A percentile compares a stretch with the other conserved stretches of the same genome.
Conservation (phyloP, 2,888 invertebrate genomes). For the Orgyia antiqua region DNA sequence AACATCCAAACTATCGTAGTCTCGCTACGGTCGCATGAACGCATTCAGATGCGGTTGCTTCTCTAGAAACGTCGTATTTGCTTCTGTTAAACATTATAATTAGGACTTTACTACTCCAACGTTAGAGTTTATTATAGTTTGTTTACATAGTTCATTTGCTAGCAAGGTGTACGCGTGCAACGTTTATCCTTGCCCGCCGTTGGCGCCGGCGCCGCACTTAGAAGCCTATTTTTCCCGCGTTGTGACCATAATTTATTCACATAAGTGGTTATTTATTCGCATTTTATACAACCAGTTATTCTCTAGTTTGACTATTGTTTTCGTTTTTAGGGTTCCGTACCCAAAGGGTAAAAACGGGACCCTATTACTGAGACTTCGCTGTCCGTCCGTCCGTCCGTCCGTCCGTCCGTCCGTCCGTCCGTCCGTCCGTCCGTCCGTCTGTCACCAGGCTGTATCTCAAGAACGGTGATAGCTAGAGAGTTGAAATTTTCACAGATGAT, state of each 20-base stretch:
- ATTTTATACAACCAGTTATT: constrained; percentile 48
- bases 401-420: too few species aligned
- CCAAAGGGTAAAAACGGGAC: too few species aligned
- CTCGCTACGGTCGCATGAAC: constrained; percentile 75
- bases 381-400: too few species aligned
- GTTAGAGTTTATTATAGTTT: constrained; percentile 34
- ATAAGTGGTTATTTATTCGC: constrained; percentile 64
- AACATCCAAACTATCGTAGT: constrained; percentile 69
- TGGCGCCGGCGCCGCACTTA: constrained; percentile 74
- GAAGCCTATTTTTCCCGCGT: constrained; percentile 66
- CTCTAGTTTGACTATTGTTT: constrained; percentile 58
- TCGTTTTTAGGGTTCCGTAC: too few species aligned
- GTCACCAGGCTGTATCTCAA: too few species aligned
- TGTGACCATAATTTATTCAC: constrained; percentile 71
- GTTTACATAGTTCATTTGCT: constrained; percentile 31
- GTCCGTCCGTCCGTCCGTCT: too few species aligned
- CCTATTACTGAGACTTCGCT: too few species aligned
- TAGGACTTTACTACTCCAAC: constrained; percentile 24
- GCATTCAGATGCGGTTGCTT: constrained; percentile 54
- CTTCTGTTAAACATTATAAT: constrained; percentile 16
- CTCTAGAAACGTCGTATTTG: constrained; percentile 41
- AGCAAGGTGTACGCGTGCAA: constrained; percentile 47
- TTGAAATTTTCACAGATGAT: too few species aligned
- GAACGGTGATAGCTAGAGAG: too few species aligned
- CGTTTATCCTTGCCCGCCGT: constrained; percentile 59